phyloP scores from a whole-genome alignment of 2,113 vertebrate genomes.

The Ctenodactylus gundi region DNA sequence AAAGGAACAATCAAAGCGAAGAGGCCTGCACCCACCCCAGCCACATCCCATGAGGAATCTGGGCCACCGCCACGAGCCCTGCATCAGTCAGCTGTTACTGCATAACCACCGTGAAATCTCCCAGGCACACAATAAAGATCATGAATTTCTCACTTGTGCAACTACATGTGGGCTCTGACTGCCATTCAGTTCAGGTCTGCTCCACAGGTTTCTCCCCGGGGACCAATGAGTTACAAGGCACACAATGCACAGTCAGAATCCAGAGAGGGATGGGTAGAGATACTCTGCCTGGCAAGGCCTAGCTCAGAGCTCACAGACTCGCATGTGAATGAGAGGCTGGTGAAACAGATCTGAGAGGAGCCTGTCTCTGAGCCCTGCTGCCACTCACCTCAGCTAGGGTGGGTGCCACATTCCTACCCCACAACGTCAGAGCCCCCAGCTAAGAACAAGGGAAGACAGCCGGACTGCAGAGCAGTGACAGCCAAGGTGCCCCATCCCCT shows the following conservation, averaged over 20 bases:
- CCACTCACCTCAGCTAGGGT: slow-evolving; percentile 29
- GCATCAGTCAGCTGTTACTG: background rate
- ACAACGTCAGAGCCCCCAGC: background rate
- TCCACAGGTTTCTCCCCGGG: background rate
- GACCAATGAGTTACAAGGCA: background rate
- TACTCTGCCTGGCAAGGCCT: fast-evolving
- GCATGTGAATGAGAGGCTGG: background rate
- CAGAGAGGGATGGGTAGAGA: background rate
- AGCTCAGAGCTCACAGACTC: background rate
- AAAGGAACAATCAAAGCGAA: slow-evolving; percentile 36
- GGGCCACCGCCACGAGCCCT: background rate
- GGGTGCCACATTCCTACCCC: slow-evolving; percentile 7
- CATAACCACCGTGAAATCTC: background rate
- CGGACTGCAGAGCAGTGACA: background rate
- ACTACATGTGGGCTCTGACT: background rate
- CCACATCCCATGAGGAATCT: background rate
- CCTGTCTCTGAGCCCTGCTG: background rate
- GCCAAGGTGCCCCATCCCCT: background rate
- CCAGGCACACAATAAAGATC: background rate
- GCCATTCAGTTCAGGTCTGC: background rate
- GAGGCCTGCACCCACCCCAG: background rate
- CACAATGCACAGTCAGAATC: fast-evolving
- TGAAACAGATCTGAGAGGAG: background rate
- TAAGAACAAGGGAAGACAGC: slow-evolving; percentile 19
- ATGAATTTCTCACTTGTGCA: background rate